Percentiles rank a stretch among this genome's conserved stretches.
phyloP scores from a whole-genome alignment of 2,113 vertebrate species.

The Mesocricetus auratus region DNA sequence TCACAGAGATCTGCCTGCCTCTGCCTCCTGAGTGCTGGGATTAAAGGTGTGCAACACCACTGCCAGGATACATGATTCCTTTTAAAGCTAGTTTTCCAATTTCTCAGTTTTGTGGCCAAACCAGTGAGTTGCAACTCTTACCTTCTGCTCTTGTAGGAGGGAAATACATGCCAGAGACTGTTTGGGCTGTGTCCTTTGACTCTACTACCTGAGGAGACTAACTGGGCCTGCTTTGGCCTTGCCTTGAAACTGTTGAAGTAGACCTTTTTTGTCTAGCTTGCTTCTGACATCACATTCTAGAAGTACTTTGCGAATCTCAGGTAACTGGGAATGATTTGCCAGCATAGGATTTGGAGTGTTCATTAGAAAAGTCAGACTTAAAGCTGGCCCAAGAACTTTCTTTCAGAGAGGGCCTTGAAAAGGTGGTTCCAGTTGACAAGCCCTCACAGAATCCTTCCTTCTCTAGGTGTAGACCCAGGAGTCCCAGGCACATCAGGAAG shows the following conservation, averaged over 20 bases:
- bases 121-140: neutral
- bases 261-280: neutral
- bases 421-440: neutral
- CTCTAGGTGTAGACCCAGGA: neutral
- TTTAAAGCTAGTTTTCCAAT: constrained; percentile 57
- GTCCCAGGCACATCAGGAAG: neutral
- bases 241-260: neutral
- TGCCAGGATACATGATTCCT: constrained; percentile 68
- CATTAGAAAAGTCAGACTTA: constrained; percentile 43
- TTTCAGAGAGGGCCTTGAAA: neutral
- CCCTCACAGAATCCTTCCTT: neutral
- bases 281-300: neutral
- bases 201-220: neutral
- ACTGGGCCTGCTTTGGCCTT: neutral
- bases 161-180: neutral
- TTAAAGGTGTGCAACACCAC: neutral
- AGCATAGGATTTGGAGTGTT: neutral
- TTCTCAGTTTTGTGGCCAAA: constrained; percentile 48
- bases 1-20: neutral
- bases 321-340: neutral
- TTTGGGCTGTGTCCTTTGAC: neutral
- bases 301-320: neutral
- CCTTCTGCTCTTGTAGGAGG: neutral
- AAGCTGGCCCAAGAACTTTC: neutral
- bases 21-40: neutral